phyloP scores from a whole-genome alignment of 2,888 invertebrate genomes.

The Drosophila meridionalis region DNA sequence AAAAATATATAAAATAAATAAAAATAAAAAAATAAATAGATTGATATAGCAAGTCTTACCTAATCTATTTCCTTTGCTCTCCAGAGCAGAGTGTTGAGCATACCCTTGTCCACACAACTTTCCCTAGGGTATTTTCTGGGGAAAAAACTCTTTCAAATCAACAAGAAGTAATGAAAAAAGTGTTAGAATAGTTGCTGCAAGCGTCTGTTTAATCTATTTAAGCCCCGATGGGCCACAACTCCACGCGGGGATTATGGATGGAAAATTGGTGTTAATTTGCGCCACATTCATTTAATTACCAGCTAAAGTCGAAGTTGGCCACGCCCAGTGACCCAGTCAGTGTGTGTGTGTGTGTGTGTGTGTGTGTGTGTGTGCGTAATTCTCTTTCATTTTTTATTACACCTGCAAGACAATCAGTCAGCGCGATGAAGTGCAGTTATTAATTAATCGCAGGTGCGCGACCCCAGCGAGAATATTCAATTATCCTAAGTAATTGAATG shows the following conservation, averaged over 20 bases:
- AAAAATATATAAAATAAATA: too few relatives aligned
- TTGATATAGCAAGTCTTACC: too few relatives aligned
- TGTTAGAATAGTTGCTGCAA: constrained; percentile 53
- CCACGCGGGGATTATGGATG: constrained; percentile 1
- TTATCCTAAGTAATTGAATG: constrained; percentile 72
- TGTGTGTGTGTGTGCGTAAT: constrained; percentile 11
- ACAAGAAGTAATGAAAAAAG: constrained; percentile 64
- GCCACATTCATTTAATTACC: constrained; percentile 57
- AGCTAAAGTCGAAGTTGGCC: constrained; percentile 30
- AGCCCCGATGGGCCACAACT: not conserved
- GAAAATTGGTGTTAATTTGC: constrained; percentile 41
- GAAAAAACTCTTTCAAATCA: constrained; percentile 26
- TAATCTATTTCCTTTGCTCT: too few relatives aligned
- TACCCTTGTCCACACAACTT: not conserved
- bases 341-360: constrained; percentile 8
- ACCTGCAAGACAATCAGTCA: constrained; percentile 64
- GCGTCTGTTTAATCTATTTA: constrained; percentile 48
- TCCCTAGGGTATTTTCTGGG: not conserved
- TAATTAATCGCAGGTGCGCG: constrained; percentile 50
- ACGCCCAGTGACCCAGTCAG: constrained; percentile 30
- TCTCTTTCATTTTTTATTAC: constrained; percentile 46
- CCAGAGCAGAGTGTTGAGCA: too few relatives aligned
- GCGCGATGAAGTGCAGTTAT: constrained; percentile 55
- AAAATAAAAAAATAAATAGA: too few relatives aligned
- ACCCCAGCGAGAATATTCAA: constrained; percentile 42